Evolutionary conservation across 2,113 vertebrate species (phyloP).

Genomic region (Trogon surrucura): DNA sequence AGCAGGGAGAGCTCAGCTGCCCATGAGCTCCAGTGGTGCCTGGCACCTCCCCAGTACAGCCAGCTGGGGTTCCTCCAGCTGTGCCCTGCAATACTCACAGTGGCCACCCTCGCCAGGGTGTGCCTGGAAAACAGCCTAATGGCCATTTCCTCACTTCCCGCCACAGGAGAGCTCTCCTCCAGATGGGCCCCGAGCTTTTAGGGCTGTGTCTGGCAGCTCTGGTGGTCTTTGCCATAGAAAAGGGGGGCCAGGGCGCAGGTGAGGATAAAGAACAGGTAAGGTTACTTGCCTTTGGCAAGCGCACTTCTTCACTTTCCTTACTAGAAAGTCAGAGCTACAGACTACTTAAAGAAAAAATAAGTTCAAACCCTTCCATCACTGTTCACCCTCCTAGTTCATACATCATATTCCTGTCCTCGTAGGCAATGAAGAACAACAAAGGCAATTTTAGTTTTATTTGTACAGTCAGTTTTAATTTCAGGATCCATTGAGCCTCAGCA

Average conservation of each 20-base stretch:
- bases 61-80: neutral
- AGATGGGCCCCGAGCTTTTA: neutral
- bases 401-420: neutral
- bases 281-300: neutral
- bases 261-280: neutral
- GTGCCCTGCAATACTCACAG: neutral
- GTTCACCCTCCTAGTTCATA: neutral
- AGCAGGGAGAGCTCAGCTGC: neutral
- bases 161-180: neutral
- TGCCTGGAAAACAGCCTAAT: neutral
- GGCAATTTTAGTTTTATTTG: constrained; percentile 4
- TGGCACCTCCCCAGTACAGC: fast-evolving
- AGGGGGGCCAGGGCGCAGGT: neutral
- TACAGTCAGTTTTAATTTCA: neutral
- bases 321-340: neutral
- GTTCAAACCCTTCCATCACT: neutral
- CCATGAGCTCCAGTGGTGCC: neutral
- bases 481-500: neutral
- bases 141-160: neutral
- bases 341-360: neutral
- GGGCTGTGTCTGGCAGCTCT: neutral
- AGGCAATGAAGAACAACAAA: neutral
- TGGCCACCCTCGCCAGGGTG: neutral
- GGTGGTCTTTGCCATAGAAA: neutral
- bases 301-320: neutral